Evolutionary conservation across 1,140 invertebrate species (phyloP).

Genomic region (Drosophila nigrodunni): DNA sequence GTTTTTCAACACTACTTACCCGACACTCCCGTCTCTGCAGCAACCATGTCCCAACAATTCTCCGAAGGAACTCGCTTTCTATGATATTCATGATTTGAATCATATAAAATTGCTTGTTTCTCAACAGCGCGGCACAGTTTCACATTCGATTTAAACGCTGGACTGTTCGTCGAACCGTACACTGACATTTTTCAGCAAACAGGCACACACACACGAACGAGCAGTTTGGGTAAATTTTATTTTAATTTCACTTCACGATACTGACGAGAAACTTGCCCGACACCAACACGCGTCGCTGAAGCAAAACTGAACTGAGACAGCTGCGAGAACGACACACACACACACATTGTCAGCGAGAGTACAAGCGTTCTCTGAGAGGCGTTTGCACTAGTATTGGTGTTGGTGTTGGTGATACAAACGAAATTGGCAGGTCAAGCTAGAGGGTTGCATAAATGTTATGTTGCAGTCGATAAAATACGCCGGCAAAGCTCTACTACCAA

Average conservation of each 20-base stretch:
- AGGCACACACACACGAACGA: slow-evolving; percentile 25
- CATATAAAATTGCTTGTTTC: slow-evolving; percentile 61
- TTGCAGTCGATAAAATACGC: neutral
- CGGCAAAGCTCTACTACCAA: neutral
- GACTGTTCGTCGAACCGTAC: slow-evolving; percentile 7
- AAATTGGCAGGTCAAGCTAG: slow-evolving; percentile 49
- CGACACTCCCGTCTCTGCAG: slow-evolving; percentile 58
- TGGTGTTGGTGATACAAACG: slow-evolving; percentile 14
- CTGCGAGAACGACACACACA: slow-evolving; percentile 44
- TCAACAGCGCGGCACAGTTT: slow-evolving; percentile 53
- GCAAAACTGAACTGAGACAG: slow-evolving; percentile 45
- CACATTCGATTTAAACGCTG: slow-evolving; percentile 32
- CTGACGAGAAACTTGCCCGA: slow-evolving; percentile 43
- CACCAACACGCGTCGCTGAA: slow-evolving; percentile 56
- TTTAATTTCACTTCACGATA: slow-evolving; percentile 38
- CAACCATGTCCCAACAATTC: slow-evolving; percentile 70
- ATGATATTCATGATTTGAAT: slow-evolving; percentile 57
- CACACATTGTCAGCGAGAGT: slow-evolving; percentile 35
- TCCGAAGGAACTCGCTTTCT: slow-evolving; percentile 64
- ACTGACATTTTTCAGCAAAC: slow-evolving; percentile 29
- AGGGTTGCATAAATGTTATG: slow-evolving; percentile 49
- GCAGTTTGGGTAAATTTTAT: slow-evolving; percentile 25
- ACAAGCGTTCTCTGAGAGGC: slow-evolving; percentile 41
- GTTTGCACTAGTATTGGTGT: slow-evolving; percentile 15
- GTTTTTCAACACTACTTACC: slow-evolving; percentile 66